Base-by-base conservation (phyloP, 2,797 vertebrate genomes). In the Petrocephalus schoutedeni region DNA sequence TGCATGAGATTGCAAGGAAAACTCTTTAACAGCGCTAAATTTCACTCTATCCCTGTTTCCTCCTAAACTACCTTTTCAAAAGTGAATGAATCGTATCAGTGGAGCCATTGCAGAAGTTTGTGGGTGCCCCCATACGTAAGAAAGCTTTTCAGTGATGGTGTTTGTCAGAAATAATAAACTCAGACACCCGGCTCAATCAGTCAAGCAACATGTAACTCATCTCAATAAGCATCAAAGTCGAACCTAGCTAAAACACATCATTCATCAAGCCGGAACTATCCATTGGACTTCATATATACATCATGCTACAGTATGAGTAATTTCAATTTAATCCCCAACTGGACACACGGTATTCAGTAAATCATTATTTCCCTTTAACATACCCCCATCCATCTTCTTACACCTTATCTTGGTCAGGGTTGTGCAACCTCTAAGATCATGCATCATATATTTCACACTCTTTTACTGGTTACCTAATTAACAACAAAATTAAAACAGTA, bases 301-400 rank as follows among this genome's bases (percentile, higher is more conserved):
- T n/a, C 14, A n/a, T 32, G 41, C 6, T 77, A 28, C 28, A 28
- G 28, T 28, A 77, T 77, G 14, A 77, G 71, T 77, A 77, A 45
- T n/a, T 77, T 77, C 45, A 77, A 77, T 41, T 77, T 19, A 77
- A 45, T 77, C 36, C 19, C 36, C 71, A 77, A 77, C 36, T 16
- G 41, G 71, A 77, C 36, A 77, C 28, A 77, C 14, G 45, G 16
- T 77, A 36, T 77, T 45, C 19, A 45, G 36, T 45, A 77, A 77
- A 77, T 41, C 71, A 77, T 77, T 77, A 16, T 77, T 71, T n/a
- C 14, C 71, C 71, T 77, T 77, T 77, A 77, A 77, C 32, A 77
- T 32, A 67, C 10, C 64, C 4, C 64, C 64, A 32, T 71, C 64
- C 23, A 67, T 32, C 64, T 32, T 71, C 4, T 36, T 32, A 4